phyloP scores from a whole-genome alignment of 2,888 invertebrate species.

The Bibio marci region DNA sequence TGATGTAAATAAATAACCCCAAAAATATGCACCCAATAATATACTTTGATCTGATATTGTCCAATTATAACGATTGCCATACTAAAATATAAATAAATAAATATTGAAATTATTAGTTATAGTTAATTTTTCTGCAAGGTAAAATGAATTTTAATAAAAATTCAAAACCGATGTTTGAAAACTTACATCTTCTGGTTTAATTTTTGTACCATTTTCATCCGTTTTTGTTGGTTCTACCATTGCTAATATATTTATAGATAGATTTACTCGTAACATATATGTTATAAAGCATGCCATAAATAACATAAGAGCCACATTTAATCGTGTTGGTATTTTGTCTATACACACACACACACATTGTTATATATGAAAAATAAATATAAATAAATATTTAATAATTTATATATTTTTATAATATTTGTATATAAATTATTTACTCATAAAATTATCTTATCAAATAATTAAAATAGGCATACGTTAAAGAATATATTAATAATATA shows the following conservation, averaged over 20 bases:
- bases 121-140: too few species aligned
- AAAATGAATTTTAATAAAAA: too few species aligned
- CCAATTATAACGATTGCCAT: constrained; percentile 38
- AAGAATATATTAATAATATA: too few species aligned
- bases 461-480: too few species aligned
- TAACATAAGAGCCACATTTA: constrained; percentile 44
- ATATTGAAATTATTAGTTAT: neutral
- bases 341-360: too few species aligned
- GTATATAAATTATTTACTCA: too few species aligned
- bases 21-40: constrained; percentile 49
- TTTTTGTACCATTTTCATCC: constrained; percentile 16
- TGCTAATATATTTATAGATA: constrained; percentile 55
- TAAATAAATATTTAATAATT: too few species aligned
- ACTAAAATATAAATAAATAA: constrained; percentile 19
- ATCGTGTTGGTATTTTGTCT: constrained; percentile 35
- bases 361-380: too few species aligned
- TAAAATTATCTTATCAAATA: too few species aligned
- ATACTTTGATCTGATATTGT: constrained; percentile 40
- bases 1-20: constrained; percentile 49
- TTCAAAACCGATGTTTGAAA: too few species aligned
- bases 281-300: constrained; percentile 54
- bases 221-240: constrained; percentile 40
- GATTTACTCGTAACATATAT: constrained; percentile 59
- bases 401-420: too few species aligned
- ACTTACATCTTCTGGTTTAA: constrained; percentile 20